Percentiles rank a stretch among this genome's conserved stretches.
phyloP scores from a whole-genome alignment of 2,113 vertebrate species.

The Cathartes aura region DNA sequence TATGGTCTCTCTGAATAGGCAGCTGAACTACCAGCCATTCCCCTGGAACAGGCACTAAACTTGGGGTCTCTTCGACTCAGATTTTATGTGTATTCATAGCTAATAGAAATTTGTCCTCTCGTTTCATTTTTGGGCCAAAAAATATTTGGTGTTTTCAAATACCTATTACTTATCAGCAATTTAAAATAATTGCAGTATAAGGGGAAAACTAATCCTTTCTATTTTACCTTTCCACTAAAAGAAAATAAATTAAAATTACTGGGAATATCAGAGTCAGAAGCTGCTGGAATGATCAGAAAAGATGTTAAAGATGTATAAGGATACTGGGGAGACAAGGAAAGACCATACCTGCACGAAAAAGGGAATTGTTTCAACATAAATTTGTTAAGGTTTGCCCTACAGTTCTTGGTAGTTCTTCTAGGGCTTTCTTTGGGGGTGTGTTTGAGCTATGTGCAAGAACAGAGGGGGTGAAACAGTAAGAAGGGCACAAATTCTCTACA shows the following conservation, averaged over 20 bases:
- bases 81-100: neutral
- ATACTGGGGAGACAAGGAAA: neutral
- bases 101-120: neutral
- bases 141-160: neutral
- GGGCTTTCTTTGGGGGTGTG: fast-evolving
- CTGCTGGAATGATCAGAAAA: neutral
- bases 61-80: neutral
- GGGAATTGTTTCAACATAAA: neutral
- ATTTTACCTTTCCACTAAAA: neutral
- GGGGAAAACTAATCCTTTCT: neutral
- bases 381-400: neutral
- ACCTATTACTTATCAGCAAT: fast-evolving
- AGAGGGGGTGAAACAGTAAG: neutral
- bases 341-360: neutral
- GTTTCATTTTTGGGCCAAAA: neutral
- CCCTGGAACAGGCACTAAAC: neutral
- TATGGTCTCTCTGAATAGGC: neutral
- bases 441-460: neutral
- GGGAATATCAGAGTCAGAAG: neutral
- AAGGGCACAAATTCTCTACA: neutral
- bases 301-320: neutral
- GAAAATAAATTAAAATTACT: neutral
- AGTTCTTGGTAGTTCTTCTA: neutral
- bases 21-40: neutral
- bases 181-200: neutral